A percentile compares a stretch with the other conserved stretches of the same genome.
Conservation (phyloP, 2,113 vertebrate species). For the Dermatemys mawii region DNA sequence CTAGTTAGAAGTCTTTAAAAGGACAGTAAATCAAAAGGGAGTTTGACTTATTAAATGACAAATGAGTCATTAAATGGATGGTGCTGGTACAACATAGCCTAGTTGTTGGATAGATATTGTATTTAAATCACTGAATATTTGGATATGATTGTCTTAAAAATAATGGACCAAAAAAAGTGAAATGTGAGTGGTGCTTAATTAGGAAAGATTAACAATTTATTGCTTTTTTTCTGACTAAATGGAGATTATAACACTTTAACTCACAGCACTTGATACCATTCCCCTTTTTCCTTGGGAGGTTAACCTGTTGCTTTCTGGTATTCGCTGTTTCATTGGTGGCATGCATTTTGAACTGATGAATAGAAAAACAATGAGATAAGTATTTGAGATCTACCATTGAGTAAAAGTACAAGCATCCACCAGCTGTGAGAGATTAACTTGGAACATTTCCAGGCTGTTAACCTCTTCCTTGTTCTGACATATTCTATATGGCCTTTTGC, state of each 20-base stretch:
- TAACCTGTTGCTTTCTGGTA: not conserved
- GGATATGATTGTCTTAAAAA: not conserved
- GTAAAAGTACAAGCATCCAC: not conserved
- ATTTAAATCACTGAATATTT: not conserved
- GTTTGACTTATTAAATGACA: not conserved
- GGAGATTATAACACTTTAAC: not conserved
- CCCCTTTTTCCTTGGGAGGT: not conserved
- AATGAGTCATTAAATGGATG: not conserved
- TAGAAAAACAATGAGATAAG: not conserved
- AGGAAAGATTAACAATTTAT: conserved; percentile 51
- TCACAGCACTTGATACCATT: not conserved
- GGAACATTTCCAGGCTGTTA: not conserved
- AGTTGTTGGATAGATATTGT: not conserved
- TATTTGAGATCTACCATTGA: not conserved
- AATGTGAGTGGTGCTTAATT: conserved; percentile 42
- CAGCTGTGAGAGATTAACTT: fast-evolving
- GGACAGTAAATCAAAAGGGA: not conserved
- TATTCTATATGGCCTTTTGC: fast-evolving
- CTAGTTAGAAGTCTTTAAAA: not conserved
- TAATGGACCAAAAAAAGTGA: not conserved
- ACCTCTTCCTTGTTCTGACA: not conserved
- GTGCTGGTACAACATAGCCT: not conserved
- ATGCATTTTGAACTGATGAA: not conserved
- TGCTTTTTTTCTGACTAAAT: not conserved
- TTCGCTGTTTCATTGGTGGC: not conserved